Percentiles rank a stretch among this genome's conserved stretches.
Evolutionary conservation across 2,797 vertebrate species (phyloP).

Genomic region (Euthynnus affinis): DNA sequence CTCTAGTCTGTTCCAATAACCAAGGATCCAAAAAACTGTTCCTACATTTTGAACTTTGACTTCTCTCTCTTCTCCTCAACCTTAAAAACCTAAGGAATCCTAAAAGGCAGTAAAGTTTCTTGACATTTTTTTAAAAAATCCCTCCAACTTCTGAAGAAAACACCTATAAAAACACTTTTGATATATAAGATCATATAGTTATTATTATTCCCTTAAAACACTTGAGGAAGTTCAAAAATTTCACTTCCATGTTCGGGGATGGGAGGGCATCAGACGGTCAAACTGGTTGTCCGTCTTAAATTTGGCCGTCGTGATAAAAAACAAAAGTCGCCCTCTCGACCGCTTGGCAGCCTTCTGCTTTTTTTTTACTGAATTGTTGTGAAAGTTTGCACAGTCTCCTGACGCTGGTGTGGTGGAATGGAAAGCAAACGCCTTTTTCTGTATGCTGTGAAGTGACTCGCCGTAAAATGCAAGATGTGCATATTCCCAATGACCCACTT

Average conservation of each 20-base stretch:
- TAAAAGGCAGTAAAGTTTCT: neutral
- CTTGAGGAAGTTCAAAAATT: neutral
- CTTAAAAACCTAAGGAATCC: neutral
- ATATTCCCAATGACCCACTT: slow-evolving; percentile 53
- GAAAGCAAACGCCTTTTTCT: slow-evolving; percentile 62
- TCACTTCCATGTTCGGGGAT: neutral
- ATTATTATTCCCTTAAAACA: neutral
- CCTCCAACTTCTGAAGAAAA: neutral
- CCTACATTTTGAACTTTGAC: too few species aligned
- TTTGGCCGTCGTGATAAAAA: neutral
- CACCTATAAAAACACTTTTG: too few species aligned
- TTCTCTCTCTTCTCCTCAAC: too few species aligned
- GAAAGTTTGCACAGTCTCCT: slow-evolving; percentile 53
- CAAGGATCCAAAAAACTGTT: too few species aligned
- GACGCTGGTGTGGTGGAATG: slow-evolving; percentile 57
- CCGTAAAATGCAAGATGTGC: slow-evolving; percentile 62
- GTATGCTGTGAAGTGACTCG: slow-evolving; percentile 52
- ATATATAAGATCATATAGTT: too few species aligned
- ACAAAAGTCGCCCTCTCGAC: neutral
- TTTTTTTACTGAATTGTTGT: slow-evolving; percentile 48
- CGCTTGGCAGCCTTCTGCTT: slow-evolving; percentile 4
- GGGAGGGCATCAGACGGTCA: neutral
- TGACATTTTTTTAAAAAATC: neutral
- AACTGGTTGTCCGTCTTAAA: neutral
- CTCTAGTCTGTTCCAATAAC: neutral